These are phyloP conservation scores for Vollenhovia emeryi DNA, from an alignment of 1,140 invertebrate species.

Conservation along the genomic window DNA sequence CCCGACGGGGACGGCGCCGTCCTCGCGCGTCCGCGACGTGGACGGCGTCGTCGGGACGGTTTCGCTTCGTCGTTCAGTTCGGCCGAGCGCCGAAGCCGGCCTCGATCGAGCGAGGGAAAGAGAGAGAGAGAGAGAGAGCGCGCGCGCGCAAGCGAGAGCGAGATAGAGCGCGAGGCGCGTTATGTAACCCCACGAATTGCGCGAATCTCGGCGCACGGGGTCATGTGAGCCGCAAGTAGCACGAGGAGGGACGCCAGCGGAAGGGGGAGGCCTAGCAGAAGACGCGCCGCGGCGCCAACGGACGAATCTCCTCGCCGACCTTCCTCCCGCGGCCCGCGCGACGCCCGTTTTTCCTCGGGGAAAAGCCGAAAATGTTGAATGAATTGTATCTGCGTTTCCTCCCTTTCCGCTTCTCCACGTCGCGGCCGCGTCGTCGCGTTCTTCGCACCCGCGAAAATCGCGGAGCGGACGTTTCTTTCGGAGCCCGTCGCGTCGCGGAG, in stretches of 20 bases:
- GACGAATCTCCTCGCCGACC: conserved; percentile 46
- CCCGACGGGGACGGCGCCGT: background rate
- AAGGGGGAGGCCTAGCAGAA: conserved; percentile 85
- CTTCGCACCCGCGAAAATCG: background rate
- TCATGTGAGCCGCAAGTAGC: conserved; percentile 73
- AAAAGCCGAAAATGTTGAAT: background rate
- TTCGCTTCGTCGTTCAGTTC: background rate
- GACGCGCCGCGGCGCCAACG: conserved; percentile 72
- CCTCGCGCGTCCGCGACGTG: background rate
- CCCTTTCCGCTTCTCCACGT: background rate
- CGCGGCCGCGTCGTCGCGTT: background rate
- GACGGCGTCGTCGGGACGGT: background rate
- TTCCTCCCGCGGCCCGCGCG: background rate
- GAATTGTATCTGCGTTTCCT: background rate
- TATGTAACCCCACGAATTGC: conserved; percentile 74
- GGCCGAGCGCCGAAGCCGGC: conserved; percentile 12
- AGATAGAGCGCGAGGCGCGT: conserved; percentile 57
- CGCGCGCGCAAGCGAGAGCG: too few species aligned
- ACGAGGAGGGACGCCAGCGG: background rate
- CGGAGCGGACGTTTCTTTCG: too few species aligned
- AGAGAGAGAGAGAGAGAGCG: background rate
- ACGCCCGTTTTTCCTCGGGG: too few species aligned
- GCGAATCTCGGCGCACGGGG: conserved; percentile 65
- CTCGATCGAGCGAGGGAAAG: conserved; percentile 30
- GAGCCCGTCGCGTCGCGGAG: too few species aligned